These are phyloP conservation scores for Maniola jurtina DNA, from an alignment of 1,140 invertebrate species.

Conservation along the genomic window DNA sequence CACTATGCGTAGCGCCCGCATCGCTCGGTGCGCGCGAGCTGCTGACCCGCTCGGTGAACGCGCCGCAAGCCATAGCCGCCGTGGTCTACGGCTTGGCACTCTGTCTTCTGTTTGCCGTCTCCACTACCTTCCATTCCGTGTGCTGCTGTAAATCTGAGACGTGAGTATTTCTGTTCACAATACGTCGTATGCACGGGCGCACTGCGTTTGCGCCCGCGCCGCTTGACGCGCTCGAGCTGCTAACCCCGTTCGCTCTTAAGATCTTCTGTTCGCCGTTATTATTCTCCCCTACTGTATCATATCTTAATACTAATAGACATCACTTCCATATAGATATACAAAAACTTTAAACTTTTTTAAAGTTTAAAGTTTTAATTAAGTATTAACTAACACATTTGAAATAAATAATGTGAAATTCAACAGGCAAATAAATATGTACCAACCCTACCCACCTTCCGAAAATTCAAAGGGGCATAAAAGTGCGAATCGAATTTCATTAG, in stretches of 20 bases:
- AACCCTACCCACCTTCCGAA: no score
- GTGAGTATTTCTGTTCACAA: conserved; percentile 61
- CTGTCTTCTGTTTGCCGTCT: conserved; percentile 91
- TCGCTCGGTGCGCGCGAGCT: conserved; percentile 87
- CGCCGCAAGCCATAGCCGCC: conserved; percentile 88
- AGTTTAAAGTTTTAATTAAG: no score
- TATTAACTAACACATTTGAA: no score
- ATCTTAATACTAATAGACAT: not conserved
- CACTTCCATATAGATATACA: no score
- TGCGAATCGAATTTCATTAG: no score
- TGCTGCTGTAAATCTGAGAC: conserved; percentile 87
- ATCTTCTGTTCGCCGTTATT: conserved; percentile 92
- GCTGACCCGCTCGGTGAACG: conserved; percentile 84
- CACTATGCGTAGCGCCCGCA: conserved; percentile 89
- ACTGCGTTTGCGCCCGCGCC: conserved; percentile 89
- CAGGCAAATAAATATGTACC: no score
- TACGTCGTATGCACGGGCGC: conserved; percentile 92
- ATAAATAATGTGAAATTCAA: no score
- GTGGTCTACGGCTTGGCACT: conserved; percentile 92
- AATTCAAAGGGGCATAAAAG: no score
- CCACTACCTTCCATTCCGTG: conserved; percentile 94
- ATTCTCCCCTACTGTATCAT: conserved; percentile 87
- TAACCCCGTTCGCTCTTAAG: conserved; percentile 87
- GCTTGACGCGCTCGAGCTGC: conserved; percentile 85
- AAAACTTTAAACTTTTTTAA: no score